Percentiles rank a stretch among this genome's conserved stretches.
Conservation (phyloP, 2,888 invertebrate species). For the Watsonalla binaria region DNA sequence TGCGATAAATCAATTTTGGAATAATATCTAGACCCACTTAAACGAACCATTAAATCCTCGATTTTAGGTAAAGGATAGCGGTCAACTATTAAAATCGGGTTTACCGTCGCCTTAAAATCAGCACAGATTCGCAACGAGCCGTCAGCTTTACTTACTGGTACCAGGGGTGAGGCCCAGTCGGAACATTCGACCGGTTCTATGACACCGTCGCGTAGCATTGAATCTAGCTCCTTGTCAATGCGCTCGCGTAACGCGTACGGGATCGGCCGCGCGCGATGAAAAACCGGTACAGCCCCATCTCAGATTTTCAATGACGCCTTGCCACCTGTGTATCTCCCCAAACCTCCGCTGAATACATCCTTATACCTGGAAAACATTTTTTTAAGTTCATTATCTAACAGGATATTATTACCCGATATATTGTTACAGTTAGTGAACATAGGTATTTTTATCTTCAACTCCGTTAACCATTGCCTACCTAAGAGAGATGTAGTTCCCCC, state of each 20-base stretch:
- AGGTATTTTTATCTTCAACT: conserved; percentile 7
- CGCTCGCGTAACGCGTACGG: conserved; percentile 10
- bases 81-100: no score
- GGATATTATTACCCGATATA: no score
- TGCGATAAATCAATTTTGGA: no score
- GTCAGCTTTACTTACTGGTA: conserved; percentile 18
- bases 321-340: conserved; percentile 14
- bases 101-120: no score
- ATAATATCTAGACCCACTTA: no score
- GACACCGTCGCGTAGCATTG: conserved; percentile 21
- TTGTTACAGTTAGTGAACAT: background rate
- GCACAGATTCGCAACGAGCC: no score
- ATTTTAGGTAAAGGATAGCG: no score
- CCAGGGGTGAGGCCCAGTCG: conserved; percentile 23
- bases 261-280: conserved; percentile 25
- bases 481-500: conserved; percentile 13
- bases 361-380: conserved; percentile 7
- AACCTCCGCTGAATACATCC: conserved; percentile 7
- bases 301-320: conserved; percentile 12
- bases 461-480: conserved; percentile 15
- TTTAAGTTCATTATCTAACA: no score
- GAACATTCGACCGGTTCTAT: conserved; percentile 24
- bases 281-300: conserved; percentile 16
- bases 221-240: conserved; percentile 21
- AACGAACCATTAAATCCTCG: no score